A percentile compares a stretch with the other conserved stretches of the same genome.
These are phyloP conservation scores for Siderastrea siderea DNA, from an alignment of 92 coral and sea anemone genomes.

Conservation along the genomic window DNA sequence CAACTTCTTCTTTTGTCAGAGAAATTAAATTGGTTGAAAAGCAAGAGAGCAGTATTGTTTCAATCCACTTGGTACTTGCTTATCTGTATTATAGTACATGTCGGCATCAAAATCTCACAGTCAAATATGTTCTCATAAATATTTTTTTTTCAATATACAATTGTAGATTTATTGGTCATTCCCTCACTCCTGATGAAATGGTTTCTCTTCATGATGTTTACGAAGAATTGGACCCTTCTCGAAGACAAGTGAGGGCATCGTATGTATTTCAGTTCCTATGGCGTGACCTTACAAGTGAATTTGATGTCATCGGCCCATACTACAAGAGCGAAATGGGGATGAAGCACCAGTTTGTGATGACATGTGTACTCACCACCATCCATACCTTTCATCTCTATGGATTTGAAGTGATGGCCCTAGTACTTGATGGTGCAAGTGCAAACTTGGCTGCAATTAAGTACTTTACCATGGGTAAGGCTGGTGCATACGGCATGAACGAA, in stretches of 20 bases:
- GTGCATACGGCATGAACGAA: conserved; percentile 49
- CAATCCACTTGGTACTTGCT: too few relatives aligned
- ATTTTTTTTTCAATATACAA: neutral
- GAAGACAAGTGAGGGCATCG: conserved; percentile 11
- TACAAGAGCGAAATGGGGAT: conserved; percentile 45
- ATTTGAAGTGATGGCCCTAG: conserved; percentile 43
- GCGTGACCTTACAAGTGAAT: conserved; percentile 51
- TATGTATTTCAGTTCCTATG: conserved; percentile 41
- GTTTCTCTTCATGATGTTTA: conserved; percentile 32
- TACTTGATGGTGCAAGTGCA: conserved; percentile 52
- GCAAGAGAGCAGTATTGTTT: too few relatives aligned
- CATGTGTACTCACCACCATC: conserved; percentile 36
- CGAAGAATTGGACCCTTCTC: conserved; percentile 16
- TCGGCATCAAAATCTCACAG: too few relatives aligned
- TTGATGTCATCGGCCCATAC: conserved; percentile 58
- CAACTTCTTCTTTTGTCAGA: too few relatives aligned
- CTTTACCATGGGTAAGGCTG: conserved; percentile 20
- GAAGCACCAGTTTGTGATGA: conserved; percentile 40
- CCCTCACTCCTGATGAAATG: conserved; percentile 43
- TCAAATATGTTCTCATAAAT: neutral
- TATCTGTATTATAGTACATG: too few relatives aligned
- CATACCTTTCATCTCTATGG: conserved; percentile 43
- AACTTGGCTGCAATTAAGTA: conserved; percentile 49
- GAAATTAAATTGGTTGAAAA: too few relatives aligned
- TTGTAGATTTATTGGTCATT: conserved; percentile 28